Evolutionary conservation across 1,140 invertebrate genomes (phyloP), one percentile per base, ranked within the genome.

Genomic region (Tetragnatha versicolor): DNA sequence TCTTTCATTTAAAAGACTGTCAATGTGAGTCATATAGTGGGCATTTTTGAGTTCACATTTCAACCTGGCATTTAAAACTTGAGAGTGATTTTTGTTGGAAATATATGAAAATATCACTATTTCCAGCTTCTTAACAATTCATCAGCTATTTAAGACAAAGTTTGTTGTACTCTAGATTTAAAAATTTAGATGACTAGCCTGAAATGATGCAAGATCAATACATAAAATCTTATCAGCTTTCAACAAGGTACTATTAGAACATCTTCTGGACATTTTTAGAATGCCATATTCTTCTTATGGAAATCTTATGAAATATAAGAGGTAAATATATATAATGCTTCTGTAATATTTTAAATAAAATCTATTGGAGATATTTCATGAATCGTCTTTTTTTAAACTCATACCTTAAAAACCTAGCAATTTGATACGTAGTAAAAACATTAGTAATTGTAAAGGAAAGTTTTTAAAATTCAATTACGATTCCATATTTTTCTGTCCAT

Each of bases 281-380:
- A 63, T 63, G 70, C 70, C 25, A 35, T 61, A 75, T 75, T 75
- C 70, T 75, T 60, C 39, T 49, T 60, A 61, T 25, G 39, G 39
- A 45, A 45, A 60, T 63, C 22, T 55, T 25, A 61, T 47, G 55
- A 63, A 75, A 47, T 49, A 75, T 63, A 47, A 49, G 25, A 51
- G 4, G 42, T 63, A 63, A 39, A 53, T 53, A 53, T 53, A 53
- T 75, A 75, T 63, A n/a, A 75, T 61, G 70, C 70, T 75, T 75
- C 55, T 75, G 39, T 75, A 75, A 61, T 75, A 75, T 75, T 75
- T 75, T 75, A 37, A 75, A 75, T 75, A 75, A 75, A 72, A 75
- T 42, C 49, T 75, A 63, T 75, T 75, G 39, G 37, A 45, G 35
- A 75, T 55, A 47, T 70, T 70, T 70, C 33, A n/a, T n/a, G n/a